Evolutionary conservation across 2,888 invertebrate species (phyloP).

Genomic region (Coleophora flavipennella): DNA sequence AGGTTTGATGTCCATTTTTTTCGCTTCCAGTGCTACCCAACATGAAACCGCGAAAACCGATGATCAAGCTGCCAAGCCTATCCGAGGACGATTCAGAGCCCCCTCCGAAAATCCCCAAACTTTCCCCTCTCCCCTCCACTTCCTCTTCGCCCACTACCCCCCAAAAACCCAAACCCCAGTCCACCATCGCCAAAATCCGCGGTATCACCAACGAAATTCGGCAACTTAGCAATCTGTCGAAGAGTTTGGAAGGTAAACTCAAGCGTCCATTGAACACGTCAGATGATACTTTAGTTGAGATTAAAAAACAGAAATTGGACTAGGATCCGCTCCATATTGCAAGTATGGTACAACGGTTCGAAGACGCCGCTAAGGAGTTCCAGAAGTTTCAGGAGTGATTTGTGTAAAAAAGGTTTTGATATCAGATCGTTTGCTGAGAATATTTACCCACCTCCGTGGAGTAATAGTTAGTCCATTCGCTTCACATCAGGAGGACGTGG

Average conservation of each 20-base stretch:
- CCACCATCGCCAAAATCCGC: conserved; percentile 37
- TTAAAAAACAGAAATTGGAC: conserved; percentile 40
- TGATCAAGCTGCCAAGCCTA: conserved; percentile 50
- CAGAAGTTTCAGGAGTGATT: no score
- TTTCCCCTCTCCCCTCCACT: conserved; percentile 22
- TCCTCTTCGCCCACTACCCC: conserved; percentile 16
- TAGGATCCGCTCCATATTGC: no score
- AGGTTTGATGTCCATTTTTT: neutral
- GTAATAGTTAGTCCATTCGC: no score
- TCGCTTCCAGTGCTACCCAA: conserved; percentile 46
- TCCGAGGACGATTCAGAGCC: conserved; percentile 38
- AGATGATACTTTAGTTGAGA: conserved; percentile 21
- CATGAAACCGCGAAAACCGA: conserved; percentile 54
- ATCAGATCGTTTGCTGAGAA: no score
- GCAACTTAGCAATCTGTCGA: conserved; percentile 33
- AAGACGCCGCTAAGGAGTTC: no score
- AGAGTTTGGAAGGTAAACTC: conserved; percentile 27
- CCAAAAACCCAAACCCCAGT: conserved; percentile 23
- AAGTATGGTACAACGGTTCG: no score
- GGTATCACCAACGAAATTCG: conserved; percentile 47
- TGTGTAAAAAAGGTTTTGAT: no score
- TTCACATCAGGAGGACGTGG: no score
- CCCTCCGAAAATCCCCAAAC: conserved; percentile 25
- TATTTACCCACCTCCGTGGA: no score
- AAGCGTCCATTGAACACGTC: conserved; percentile 27